These are phyloP conservation scores for Pycnomerus fuliginosus DNA, from an alignment of 2,888 invertebrate species.

Conservation along the genomic window DNA sequence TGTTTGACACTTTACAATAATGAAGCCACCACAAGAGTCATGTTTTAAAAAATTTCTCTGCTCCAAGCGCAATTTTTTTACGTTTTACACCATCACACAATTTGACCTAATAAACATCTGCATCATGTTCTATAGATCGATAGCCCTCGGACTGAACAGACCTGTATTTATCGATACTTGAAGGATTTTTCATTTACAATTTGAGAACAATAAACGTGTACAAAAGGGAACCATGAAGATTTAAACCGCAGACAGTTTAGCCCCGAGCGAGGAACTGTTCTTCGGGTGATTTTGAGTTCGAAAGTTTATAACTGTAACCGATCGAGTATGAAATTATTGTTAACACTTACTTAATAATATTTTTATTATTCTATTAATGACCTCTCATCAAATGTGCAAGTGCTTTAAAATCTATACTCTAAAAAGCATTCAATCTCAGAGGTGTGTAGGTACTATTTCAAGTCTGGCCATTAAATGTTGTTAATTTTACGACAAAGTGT, in stretches of 20 bases:
- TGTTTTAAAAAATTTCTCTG: slow-evolving; percentile 18
- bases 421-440: no score
- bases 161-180: slow-evolving; percentile 2
- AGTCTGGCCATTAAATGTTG: no score
- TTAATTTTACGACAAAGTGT: no score
- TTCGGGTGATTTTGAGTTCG: slow-evolving; percentile 38
- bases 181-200: slow-evolving; percentile 24
- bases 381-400: no score
- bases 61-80: slow-evolving; percentile 17
- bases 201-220: slow-evolving; percentile 24
- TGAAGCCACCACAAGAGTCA: not conserved
- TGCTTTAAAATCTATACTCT: no score
- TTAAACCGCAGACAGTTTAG: slow-evolving; percentile 32
- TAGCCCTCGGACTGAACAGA: slow-evolving; percentile 4
- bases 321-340: slow-evolving; percentile 45
- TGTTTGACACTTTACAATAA: not conserved
- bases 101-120: slow-evolving; percentile 27
- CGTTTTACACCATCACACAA: slow-evolving; percentile 27
- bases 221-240: slow-evolving; percentile 16
- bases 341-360: slow-evolving; percentile 28
- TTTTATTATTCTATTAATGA: no score
- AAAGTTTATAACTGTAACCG: slow-evolving; percentile 38
- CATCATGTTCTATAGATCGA: slow-evolving; percentile 2
- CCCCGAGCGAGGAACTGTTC: slow-evolving; percentile 27
- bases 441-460: no score